phyloP scores from a whole-genome alignment of 2,113 vertebrate species.

The Dryoscopus gambensis region DNA sequence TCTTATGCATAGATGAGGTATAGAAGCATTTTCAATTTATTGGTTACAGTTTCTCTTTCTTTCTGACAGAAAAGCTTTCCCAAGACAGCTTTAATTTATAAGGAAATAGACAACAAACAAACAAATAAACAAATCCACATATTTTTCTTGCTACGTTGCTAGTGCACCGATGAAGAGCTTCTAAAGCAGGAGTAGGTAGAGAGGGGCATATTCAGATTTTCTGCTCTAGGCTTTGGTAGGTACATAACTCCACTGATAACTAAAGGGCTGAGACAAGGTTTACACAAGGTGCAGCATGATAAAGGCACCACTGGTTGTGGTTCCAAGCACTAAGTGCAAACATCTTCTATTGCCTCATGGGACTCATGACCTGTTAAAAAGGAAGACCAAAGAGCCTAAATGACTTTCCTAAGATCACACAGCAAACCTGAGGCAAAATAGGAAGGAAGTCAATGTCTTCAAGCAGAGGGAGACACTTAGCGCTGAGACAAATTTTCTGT shows the following conservation, averaged over 20 bases:
- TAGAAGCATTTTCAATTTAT: not conserved
- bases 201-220: not conserved
- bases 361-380: not conserved
- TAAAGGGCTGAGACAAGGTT: not conserved
- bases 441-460: not conserved
- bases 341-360: not conserved
- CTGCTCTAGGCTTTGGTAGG: not conserved
- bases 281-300: not conserved
- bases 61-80: not conserved
- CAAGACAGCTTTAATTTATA: not conserved
- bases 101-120: not conserved
- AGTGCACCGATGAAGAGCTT: not conserved
- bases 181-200: not conserved
- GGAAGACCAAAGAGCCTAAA: not conserved
- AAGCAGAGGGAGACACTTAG: not conserved
- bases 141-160: not conserved
- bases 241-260: not conserved
- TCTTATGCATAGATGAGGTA: not conserved
- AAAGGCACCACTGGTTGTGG: fast-evolving
- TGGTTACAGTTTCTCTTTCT: not conserved
- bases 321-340: not conserved
- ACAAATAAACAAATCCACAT: not conserved
- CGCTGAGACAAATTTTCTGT: not conserved
- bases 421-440: not conserved
- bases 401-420: not conserved